Evolutionary conservation across 2,888 invertebrate species (phyloP).

Genomic region (Stegana nigrithorax): DNA sequence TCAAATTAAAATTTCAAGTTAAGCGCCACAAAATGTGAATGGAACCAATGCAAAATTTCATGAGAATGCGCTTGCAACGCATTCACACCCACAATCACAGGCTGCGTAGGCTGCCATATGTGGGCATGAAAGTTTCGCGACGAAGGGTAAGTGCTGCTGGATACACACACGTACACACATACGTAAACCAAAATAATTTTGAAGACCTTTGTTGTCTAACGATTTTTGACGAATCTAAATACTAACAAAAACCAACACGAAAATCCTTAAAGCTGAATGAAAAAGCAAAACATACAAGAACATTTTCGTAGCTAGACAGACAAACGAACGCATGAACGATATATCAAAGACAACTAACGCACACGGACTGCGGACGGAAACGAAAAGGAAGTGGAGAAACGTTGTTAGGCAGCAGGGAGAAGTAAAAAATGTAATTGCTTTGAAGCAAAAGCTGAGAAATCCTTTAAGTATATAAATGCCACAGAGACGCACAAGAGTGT

Average conservation of each 20-base stretch:
- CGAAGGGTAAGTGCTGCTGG: neutral
- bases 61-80: neutral
- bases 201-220: neutral
- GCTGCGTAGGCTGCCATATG: neutral
- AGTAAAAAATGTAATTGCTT: constrained; percentile 38
- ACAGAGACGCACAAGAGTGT: neutral
- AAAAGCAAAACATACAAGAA: neutral
- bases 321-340: too few relatives aligned
- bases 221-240: constrained; percentile 4
- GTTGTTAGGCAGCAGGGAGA: constrained; percentile 27
- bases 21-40: constrained; percentile 60
- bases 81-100: neutral
- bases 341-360: constrained; percentile 13
- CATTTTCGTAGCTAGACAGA: neutral
- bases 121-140: neutral
- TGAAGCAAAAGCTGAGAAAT: constrained; percentile 41
- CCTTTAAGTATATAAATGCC: constrained; percentile 56
- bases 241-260: constrained; percentile 6
- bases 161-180: too few relatives aligned
- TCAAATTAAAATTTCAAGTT: constrained; percentile 58
- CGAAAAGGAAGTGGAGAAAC: constrained; percentile 33
- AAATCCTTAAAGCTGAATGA: constrained; percentile 6
- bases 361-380: constrained; percentile 30
- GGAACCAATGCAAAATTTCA: constrained; percentile 41
- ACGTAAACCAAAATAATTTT: neutral